Percentiles rank a stretch among this genome's conserved stretches.
These are phyloP conservation scores for Triops cancriformis DNA, from an alignment of 1,140 invertebrate genomes.

Conservation along the genomic window DNA sequence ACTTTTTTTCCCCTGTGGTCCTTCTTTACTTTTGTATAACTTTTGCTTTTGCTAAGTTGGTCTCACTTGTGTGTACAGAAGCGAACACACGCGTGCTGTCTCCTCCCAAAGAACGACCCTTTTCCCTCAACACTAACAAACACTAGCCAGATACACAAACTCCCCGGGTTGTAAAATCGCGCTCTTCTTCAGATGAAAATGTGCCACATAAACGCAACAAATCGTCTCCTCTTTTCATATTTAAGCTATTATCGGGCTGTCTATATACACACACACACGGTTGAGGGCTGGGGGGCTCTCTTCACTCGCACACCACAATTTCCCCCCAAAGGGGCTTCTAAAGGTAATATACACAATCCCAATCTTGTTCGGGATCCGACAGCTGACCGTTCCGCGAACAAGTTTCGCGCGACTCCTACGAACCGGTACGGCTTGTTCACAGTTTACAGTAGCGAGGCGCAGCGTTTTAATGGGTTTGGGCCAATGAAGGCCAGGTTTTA, in stretches of 20 bases:
- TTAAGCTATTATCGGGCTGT: background rate
- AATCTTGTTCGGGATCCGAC: background rate
- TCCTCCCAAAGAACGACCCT: background rate
- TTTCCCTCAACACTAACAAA: conserved; percentile 14
- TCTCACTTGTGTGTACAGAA: background rate
- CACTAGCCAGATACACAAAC: conserved; percentile 9
- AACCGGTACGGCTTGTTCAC: background rate
- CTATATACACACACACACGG: conserved; percentile 14
- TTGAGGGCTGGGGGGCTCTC: background rate
- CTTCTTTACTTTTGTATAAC: background rate
- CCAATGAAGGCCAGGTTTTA: conserved; percentile 10
- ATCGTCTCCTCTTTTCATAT: background rate
- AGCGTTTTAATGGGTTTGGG: background rate
- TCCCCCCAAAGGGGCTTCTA: background rate
- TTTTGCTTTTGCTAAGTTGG: background rate
- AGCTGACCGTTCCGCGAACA: background rate
- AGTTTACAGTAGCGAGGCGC: conserved; percentile 3
- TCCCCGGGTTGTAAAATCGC: background rate
- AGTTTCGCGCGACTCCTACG: background rate
- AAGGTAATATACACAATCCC: background rate
- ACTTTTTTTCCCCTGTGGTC: conserved; percentile 13
- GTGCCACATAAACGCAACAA: background rate
- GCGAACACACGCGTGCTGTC: background rate
- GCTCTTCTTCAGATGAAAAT: background rate
- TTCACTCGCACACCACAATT: background rate